Conservation (phyloP, 2,797 vertebrate species). For the Lemur catta region DNA sequence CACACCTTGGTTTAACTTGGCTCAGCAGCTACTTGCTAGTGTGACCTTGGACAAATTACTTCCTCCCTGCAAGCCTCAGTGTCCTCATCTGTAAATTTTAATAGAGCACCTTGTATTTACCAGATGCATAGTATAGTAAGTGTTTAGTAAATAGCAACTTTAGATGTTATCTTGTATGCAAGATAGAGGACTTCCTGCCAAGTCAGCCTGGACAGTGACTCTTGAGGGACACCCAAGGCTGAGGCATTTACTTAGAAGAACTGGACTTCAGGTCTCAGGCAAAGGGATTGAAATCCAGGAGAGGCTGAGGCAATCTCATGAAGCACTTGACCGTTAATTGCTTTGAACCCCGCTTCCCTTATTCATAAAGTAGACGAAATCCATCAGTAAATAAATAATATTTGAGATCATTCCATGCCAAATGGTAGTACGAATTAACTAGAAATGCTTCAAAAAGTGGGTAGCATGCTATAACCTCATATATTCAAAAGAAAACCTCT, state of each 20-base stretch:
- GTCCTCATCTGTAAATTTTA: neutral
- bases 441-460: conserved; percentile 30
- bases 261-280: neutral
- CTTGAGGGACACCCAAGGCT: neutral
- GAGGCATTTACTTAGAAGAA: neutral
- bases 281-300: neutral
- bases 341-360: neutral
- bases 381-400: conserved; percentile 4
- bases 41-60: neutral
- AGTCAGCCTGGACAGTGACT: neutral
- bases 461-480: neutral
- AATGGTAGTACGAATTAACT: neutral
- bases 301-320: neutral
- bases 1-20: neutral
- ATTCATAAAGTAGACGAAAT: conserved; percentile 20
- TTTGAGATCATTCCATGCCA: conserved; percentile 39
- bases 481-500: neutral
- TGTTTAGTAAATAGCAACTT: neutral
- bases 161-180: neutral
- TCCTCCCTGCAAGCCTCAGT: neutral
- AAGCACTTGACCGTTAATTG: neutral
- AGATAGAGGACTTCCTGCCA: neutral
- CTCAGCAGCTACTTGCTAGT: neutral
- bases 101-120: neutral
- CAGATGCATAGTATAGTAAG: neutral